phyloP scores from a whole-genome alignment of 64 coral and sea anemone genomes.

The Pocillopora verrucosa region DNA sequence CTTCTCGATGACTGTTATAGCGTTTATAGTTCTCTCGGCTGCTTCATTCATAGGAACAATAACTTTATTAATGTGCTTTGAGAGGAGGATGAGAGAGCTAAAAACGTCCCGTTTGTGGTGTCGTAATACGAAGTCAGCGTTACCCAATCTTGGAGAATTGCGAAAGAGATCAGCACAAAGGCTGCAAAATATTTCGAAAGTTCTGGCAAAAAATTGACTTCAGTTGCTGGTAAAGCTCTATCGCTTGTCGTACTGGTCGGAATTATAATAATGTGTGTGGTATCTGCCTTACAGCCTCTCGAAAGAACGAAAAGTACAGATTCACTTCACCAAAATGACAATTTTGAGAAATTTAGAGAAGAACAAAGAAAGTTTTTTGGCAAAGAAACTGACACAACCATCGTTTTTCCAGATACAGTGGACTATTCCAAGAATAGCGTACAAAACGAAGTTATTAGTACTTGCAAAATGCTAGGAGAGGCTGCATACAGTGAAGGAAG shows the following conservation, averaged over 20 bases:
- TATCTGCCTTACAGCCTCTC: neutral
- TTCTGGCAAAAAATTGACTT: neutral
- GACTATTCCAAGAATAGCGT: neutral
- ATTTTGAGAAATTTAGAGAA: neutral
- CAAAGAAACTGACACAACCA: neutral
- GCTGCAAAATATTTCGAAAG: neutral
- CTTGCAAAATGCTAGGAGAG: neutral
- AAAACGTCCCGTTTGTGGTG: neutral
- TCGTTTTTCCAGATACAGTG: neutral
- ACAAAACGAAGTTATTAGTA: neutral
- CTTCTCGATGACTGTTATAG: neutral
- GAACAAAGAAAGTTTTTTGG: neutral
- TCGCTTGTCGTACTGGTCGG: neutral
- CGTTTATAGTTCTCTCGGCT: neutral
- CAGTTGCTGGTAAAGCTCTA: neutral
- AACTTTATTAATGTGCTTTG: neutral
- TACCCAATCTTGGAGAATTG: neutral
- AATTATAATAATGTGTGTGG: neutral
- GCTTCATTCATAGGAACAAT: neutral
- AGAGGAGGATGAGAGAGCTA: neutral
- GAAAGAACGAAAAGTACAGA: neutral
- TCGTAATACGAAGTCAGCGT: neutral
- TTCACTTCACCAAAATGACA: neutral
- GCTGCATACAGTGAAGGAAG: neutral
- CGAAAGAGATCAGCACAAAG: neutral